Evolutionary conservation across 2,113 vertebrate species (phyloP).

Genomic region (Buteo buteo): DNA sequence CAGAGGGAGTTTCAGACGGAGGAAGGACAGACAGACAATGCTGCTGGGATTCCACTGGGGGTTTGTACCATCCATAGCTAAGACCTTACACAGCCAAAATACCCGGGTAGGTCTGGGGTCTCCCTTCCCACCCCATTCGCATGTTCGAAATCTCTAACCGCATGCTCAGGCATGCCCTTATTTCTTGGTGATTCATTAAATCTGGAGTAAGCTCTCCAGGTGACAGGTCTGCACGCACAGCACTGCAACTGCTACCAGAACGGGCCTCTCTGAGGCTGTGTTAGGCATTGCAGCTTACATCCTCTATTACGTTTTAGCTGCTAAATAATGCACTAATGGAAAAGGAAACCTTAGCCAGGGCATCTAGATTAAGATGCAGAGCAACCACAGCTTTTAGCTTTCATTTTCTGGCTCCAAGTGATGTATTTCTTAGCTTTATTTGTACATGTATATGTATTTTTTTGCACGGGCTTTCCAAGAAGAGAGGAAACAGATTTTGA

Average conservation of each 20-base stretch:
- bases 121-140: not conserved
- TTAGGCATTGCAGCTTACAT: not conserved
- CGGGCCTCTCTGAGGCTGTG: not conserved
- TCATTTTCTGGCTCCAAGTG: not conserved
- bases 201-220: not conserved
- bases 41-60: not conserved
- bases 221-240: not conserved
- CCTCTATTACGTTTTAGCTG: not conserved
- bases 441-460: not conserved
- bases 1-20: not conserved
- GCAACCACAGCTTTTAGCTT: conserved; percentile 9
- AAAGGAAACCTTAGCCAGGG: conserved; percentile 32
- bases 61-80: not conserved
- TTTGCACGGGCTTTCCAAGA: not conserved
- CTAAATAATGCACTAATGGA: conserved; percentile 46
- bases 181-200: not conserved
- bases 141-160: accelerated
- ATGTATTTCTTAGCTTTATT: not conserved
- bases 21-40: not conserved
- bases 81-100: not conserved
- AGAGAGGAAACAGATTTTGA: not conserved
- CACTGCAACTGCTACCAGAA: not conserved
- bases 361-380: conserved; percentile 12
- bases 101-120: accelerated
- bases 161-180: not conserved